Evolutionary conservation across 1,140 invertebrate genomes (phyloP), one percentile per base, ranked within the genome.

Genomic region (Papilio xuthus): DNA sequence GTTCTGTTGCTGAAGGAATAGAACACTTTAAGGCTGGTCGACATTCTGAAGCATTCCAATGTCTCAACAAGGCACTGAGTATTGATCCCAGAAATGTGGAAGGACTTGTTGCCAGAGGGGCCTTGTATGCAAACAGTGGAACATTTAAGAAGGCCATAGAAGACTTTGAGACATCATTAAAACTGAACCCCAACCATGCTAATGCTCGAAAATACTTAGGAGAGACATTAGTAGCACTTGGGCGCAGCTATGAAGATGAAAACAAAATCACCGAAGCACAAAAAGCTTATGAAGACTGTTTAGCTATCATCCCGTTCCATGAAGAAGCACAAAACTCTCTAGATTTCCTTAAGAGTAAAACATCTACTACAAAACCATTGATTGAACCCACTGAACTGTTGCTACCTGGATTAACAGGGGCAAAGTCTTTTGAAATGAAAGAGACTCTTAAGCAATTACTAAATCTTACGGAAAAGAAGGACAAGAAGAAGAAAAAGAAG

Each of bases 181-280:
- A 97, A 89, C 89, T 98, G 20, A 98, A 99, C 94, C 97, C 97
- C 23, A 97, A 96, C 78, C 98, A 99, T 94, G 96, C 96, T n/a
- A 99, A 99, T 95, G 98, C 98, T 56, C 96, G 97, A 74, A 99
- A 99, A 92, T 99, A 99, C 94, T 96, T 99, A 95, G 97, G 97
- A 26, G 98, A 99, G 91, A 99, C 98, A 2, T 92, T 99, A 15
- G 96, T 99, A 1, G 98, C 98, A 0, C 93, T 97, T 83, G 97
- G 96, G 85, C 96, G 97, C 80, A 97, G 97, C 87, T 97, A 97
- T 87, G 97, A 97, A 88, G 97, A 97, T 83, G 97, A 97, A 82
- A 97, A 97, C 83, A 97, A 97, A 84, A 96, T 96, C 63, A 96
- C 97, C n/a, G 97, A 98, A 79, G 97, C 97, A 4, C 95, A 97